These are phyloP conservation scores for Scomber japonicus DNA, from an alignment of 2,113 vertebrate species.

Conservation along the genomic window DNA sequence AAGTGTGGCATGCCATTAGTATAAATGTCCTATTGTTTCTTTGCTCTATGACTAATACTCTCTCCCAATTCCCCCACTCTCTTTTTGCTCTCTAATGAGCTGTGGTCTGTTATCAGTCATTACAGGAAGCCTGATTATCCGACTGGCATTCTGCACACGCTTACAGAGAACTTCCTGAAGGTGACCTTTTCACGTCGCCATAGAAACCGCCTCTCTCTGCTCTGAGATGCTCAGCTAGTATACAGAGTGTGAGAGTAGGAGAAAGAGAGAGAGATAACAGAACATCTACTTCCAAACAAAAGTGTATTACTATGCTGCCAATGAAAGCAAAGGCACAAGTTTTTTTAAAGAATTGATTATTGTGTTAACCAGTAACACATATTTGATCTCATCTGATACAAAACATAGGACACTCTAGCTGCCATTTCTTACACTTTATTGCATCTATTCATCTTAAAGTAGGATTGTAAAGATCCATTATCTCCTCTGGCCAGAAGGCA, in stretches of 20 bases:
- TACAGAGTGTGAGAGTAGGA: slow-evolving; percentile 51
- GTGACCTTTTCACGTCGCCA: slow-evolving; percentile 89
- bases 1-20: slow-evolving; percentile 39
- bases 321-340: slow-evolving; percentile 31
- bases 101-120: slow-evolving; percentile 82
- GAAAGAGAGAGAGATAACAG: slow-evolving; percentile 60
- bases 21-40: slow-evolving; percentile 64
- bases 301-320: slow-evolving; percentile 58
- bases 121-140: slow-evolving; percentile 87
- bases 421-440: slow-evolving; percentile 12
- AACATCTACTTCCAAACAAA: slow-evolving; percentile 66
- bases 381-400: slow-evolving; percentile 1
- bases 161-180: slow-evolving; percentile 86
- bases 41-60: slow-evolving; percentile 67
- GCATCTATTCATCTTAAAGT: slow-evolving; percentile 12
- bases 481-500: neutral
- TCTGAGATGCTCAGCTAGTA: slow-evolving; percentile 63
- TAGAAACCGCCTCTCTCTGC: slow-evolving; percentile 83
- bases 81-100: slow-evolving; percentile 79
- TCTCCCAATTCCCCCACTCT: slow-evolving; percentile 28
- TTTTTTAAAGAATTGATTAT: slow-evolving; percentile 18
- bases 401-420: neutral
- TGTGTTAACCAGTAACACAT: slow-evolving; percentile 32
- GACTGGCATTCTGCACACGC: slow-evolving; percentile 80
- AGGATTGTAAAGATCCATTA: neutral